These are phyloP conservation scores for Kradibia gibbosae DNA, from an alignment of 1,140 invertebrate genomes.

Conservation along the genomic window DNA sequence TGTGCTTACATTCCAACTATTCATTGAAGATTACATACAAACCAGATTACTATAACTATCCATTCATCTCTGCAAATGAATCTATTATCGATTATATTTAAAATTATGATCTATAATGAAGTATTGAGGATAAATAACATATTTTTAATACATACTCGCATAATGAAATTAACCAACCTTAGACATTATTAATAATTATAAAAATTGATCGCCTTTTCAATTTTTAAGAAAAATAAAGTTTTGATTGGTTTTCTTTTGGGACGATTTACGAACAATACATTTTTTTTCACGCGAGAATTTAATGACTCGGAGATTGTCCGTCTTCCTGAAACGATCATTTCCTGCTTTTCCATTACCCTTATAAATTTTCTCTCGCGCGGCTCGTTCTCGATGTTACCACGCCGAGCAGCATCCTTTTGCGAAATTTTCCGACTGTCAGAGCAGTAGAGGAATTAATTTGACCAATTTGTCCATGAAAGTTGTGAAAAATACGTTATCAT, in stretches of 20 bases:
- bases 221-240: neutral
- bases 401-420: conserved; percentile 1
- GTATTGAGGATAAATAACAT: neutral
- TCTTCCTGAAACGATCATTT: conserved; percentile 46
- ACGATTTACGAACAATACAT: conserved; percentile 23
- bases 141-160: neutral
- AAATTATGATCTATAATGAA: neutral
- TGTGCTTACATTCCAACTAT: neutral
- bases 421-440: conserved; percentile 42
- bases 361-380: conserved; percentile 28
- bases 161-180: neutral
- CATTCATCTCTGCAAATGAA: neutral
- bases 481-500: conserved; percentile 39
- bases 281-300: conserved; percentile 41
- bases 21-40: neutral
- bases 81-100: neutral
- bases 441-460: conserved; percentile 52
- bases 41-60: neutral
- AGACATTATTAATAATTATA: neutral
- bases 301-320: conserved; percentile 46
- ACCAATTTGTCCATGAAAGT: conserved; percentile 52
- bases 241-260: neutral
- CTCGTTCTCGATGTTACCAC: neutral
- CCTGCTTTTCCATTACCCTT: conserved; percentile 43
- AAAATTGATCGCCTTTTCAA: neutral